Conservation (phyloP, 2,888 invertebrate species). For the Drosophila sordidula region DNA sequence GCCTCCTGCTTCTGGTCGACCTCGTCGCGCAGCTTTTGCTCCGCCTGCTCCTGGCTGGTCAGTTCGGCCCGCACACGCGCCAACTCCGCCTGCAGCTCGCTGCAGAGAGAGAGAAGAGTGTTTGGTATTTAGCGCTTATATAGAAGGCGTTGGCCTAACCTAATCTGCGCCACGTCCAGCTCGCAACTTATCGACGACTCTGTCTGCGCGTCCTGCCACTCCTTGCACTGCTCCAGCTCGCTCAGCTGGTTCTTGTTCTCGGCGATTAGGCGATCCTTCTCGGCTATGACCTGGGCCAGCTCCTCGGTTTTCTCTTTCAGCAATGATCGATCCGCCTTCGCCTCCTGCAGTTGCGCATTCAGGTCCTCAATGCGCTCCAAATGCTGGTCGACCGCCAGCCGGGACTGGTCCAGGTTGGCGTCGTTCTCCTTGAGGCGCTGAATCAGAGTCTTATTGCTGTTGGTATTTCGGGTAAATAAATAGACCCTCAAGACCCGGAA, state of each 20-base stretch:
- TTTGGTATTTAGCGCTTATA: conserved; percentile 25
- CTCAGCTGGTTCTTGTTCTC: conserved; percentile 5
- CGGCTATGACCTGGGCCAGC: neutral
- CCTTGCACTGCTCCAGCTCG: conserved; percentile 5
- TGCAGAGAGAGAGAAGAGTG: neutral
- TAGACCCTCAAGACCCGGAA: no score
- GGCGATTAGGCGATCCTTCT: conserved; percentile 15
- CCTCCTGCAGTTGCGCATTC: conserved; percentile 10
- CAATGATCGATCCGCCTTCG: neutral
- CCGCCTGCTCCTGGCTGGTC: neutral
- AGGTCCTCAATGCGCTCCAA: conserved; percentile 1
- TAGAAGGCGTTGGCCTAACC: neutral
- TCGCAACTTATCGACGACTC: neutral
- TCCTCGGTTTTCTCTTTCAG: neutral
- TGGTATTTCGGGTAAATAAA: neutral
- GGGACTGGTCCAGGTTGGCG: rapidly evolving
- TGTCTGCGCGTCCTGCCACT: neutral
- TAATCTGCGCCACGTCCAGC: neutral
- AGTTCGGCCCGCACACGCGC: neutral
- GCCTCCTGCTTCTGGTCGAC: conserved; percentile 62
- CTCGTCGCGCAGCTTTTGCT: conserved; percentile 46
- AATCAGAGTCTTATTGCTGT: neutral
- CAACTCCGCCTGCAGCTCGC: conserved; percentile 33
- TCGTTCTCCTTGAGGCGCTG: conserved; percentile 17
- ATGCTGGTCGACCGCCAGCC: neutral